Percentiles rank a stretch among this genome's conserved stretches.
Conservation (phyloP, 2,888 invertebrate genomes). For the Rhingia campestris region DNA sequence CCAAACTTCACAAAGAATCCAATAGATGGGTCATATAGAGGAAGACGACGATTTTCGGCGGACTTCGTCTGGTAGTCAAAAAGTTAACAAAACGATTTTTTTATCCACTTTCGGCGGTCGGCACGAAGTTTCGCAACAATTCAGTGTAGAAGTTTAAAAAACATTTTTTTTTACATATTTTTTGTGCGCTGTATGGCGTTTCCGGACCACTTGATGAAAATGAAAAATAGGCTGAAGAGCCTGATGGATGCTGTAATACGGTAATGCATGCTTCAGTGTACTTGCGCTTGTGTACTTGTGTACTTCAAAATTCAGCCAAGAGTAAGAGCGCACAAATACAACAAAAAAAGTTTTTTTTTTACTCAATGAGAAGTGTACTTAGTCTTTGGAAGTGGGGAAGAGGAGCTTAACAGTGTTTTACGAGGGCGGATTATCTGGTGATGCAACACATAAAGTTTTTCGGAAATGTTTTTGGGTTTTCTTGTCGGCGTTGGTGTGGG, state of each 20-base stretch:
- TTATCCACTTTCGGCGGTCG: constrained; percentile 51
- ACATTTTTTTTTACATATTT: constrained; percentile 16
- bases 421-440: constrained; percentile 44
- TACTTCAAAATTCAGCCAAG: constrained; percentile 67
- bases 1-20: constrained; percentile 69
- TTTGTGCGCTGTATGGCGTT: constrained; percentile 42
- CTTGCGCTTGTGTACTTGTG: constrained; percentile 40
- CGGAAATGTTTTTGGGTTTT: constrained; percentile 14
- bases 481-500: background rate
- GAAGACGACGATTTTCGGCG: background rate
- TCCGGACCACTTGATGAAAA: constrained; percentile 74
- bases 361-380: constrained; percentile 1
- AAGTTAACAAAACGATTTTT: constrained; percentile 56
- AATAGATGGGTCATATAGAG: constrained; percentile 14
- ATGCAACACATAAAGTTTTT: constrained; percentile 57
- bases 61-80: constrained; percentile 23
- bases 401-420: constrained; percentile 1
- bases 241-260: constrained; percentile 70
- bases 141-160: constrained; percentile 39
- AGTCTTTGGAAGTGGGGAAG: background rate
- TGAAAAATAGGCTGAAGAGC: constrained; percentile 73
- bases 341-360: constrained; percentile 41
- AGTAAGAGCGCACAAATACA: constrained; percentile 44
- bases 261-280: constrained; percentile 70
- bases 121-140: constrained; percentile 67